These are phyloP conservation scores for Caenorhabditis sp. DNA, from an alignment of 2,888 invertebrate genomes.

Conservation along the genomic window DNA sequence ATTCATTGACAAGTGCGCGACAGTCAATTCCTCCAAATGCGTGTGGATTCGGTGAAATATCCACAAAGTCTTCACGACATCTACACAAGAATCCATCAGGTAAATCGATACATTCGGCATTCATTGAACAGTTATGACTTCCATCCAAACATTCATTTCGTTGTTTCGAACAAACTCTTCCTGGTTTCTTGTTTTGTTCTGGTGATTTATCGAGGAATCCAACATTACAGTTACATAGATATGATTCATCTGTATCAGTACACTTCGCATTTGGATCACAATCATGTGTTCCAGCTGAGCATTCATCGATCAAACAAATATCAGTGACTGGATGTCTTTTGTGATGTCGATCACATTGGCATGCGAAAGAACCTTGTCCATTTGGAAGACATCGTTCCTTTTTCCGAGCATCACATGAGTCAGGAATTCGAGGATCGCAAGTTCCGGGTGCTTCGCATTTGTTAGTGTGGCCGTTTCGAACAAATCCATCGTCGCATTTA, in stretches of 20 bases:
- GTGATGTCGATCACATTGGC: constrained; percentile 60
- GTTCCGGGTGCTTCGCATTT: constrained; percentile 59
- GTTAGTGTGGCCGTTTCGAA: constrained; percentile 52
- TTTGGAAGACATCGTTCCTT: constrained; percentile 50
- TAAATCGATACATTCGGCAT: constrained; percentile 87
- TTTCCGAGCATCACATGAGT: constrained; percentile 62
- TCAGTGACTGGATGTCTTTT: constrained; percentile 62
- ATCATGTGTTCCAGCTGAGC: constrained; percentile 61
- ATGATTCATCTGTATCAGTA: constrained; percentile 68
- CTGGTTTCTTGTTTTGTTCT: constrained; percentile 59
- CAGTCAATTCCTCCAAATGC: constrained; percentile 64
- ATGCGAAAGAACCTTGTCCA: constrained; percentile 51
- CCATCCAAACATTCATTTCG: constrained; percentile 86
- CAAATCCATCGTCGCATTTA: constrained; percentile 56
- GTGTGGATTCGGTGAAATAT: constrained; percentile 70
- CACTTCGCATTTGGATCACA: constrained; percentile 62
- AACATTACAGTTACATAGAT: constrained; percentile 63
- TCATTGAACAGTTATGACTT: constrained; percentile 86
- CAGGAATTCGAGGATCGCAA: constrained; percentile 61
- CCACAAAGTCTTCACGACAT: constrained; percentile 62
- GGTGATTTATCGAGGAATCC: constrained; percentile 65
- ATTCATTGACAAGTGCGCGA: constrained; percentile 66
- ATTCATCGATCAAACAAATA: constrained; percentile 64
- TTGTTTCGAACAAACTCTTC: constrained; percentile 73
- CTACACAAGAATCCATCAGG: constrained; percentile 86